Base-by-base conservation (phyloP, 64 coral and sea anemone genomes). In the Montipora cactus region DNA sequence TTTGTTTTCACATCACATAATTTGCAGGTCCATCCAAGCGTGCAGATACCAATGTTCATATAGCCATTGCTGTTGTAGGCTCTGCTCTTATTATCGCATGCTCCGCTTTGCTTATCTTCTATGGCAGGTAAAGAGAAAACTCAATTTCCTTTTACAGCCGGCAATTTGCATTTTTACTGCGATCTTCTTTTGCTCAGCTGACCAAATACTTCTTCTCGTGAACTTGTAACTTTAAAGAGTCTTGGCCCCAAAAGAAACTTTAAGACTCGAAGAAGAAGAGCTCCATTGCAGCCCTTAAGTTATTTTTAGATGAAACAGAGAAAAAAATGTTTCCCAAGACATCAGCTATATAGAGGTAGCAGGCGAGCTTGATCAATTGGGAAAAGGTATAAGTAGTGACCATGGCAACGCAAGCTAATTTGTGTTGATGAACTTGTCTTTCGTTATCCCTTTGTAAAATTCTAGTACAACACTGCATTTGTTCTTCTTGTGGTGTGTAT, bases 41-140 rank as follows among this genome's bases (percentile, higher is more conserved):
- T 28, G 37, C 44, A 47, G 44, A 49, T 61, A 64, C 21, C 55
- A 47, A 47, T 68, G 44, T 46, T 47, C 18, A 49, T 45, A 49
- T 85, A 61, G 19, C 19, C 44, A 14, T 67, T n/a, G 14, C 81
- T 70, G 81, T 70, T 18, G 45, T 85, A 48, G 45, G 47, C 19
- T 85, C 81, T 46, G 45, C 62, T 3, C 44, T 85, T 70, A 50
- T 85, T 7, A 47, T 85, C 18, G 81, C 28, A n/a, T 49, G 81
- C 64, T 68, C 44, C n/a, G 62, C 64, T 1, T n/a, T 85, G 45
- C 14, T 19, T 13, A 8, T 85, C 62, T 85, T 85, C 62, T 85
- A 48, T 15, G 45, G 11, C 28, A 85, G 81, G 81, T 85, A 85
- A 83, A 5, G 22, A 9, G 3, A 3, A 82, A 14, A 45, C 18